These are phyloP conservation scores for Drosophila pallidifrons DNA, from an alignment of 1,140 invertebrate genomes.

Conservation along the genomic window DNA sequence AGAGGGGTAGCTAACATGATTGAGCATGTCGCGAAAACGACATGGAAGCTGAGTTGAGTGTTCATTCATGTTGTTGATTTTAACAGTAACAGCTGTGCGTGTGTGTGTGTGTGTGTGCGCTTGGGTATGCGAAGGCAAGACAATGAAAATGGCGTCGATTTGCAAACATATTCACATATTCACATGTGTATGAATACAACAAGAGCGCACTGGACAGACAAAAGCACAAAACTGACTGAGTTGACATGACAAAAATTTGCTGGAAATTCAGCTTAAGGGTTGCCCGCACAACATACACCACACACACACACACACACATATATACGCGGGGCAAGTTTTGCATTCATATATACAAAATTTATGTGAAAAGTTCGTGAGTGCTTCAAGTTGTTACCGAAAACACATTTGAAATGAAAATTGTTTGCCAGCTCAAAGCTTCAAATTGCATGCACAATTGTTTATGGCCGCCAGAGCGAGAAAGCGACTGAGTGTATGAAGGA, in stretches of 20 bases:
- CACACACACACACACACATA: constrained; percentile 14
- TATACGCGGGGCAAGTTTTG: constrained; percentile 39
- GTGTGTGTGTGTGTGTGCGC: constrained; percentile 21
- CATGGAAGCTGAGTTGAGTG: constrained; percentile 77
- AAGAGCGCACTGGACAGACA: constrained; percentile 43
- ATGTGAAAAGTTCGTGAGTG: constrained; percentile 68
- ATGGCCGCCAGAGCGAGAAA: background rate
- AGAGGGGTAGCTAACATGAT: constrained; percentile 37
- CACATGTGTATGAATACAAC: constrained; percentile 11
- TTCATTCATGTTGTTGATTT: constrained; percentile 72
- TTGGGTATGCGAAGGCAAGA: constrained; percentile 35
- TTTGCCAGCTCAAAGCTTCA: constrained; percentile 6
- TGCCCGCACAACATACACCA: constrained; percentile 36
- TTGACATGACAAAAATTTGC: constrained; percentile 61
- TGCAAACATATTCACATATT: constrained; percentile 40
- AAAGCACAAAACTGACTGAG: constrained; percentile 55
- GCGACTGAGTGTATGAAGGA: background rate
- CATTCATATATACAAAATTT: constrained; percentile 63
- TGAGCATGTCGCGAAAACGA: constrained; percentile 52
- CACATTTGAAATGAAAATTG: constrained; percentile 38
- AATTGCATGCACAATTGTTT: constrained; percentile 36
- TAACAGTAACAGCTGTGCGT: constrained; percentile 31
- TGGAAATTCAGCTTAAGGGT: constrained; percentile 58
- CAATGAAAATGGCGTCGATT: constrained; percentile 78
- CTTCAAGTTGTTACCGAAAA: constrained; percentile 47